These are phyloP conservation scores for Spicauda simplicius DNA, from an alignment of 2,888 invertebrate genomes.

Conservation along the genomic window DNA sequence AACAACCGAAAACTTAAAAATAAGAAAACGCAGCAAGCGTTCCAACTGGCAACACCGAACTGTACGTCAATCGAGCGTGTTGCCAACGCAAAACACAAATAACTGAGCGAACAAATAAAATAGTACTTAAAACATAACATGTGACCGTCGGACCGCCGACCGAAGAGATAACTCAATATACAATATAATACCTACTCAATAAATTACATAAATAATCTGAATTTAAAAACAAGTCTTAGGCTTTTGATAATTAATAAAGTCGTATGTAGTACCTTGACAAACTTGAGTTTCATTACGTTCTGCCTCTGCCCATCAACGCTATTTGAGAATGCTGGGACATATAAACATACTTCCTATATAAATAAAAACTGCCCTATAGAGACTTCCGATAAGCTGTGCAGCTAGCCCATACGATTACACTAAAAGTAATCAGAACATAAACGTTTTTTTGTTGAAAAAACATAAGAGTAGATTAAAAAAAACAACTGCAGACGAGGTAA, in stretches of 20 bases:
- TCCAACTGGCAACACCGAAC: constrained; percentile 41
- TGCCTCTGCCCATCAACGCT: constrained; percentile 35
- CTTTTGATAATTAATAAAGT: constrained; percentile 67
- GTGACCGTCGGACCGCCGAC: constrained; percentile 53
- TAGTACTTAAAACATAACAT: constrained; percentile 50
- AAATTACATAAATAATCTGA: constrained; percentile 84
- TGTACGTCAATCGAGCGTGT: constrained; percentile 22
- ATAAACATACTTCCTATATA: constrained; percentile 9
- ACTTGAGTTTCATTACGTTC: constrained; percentile 48
- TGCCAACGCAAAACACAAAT: constrained; percentile 48
- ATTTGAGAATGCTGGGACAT: neutral
- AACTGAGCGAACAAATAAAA: constrained; percentile 50
- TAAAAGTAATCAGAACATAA: neutral
- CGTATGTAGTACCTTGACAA: constrained; percentile 57
- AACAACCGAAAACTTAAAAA: constrained; percentile 40
- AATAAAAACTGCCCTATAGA: neutral
- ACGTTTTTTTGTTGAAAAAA: too few species aligned
- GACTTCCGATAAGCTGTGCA: neutral
- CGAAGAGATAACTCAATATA: constrained; percentile 57
- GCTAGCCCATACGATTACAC: neutral
- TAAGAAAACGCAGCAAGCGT: constrained; percentile 39
- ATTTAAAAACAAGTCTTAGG: constrained; percentile 83
- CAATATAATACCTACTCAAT: constrained; percentile 76
- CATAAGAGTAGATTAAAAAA: too few species aligned
- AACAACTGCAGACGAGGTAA: too few species aligned